Percentiles rank a stretch among this genome's conserved stretches.
These are phyloP conservation scores for Cynodonichthys magdalenae DNA, from an alignment of 2,797 vertebrate species.

Conservation along the genomic window DNA sequence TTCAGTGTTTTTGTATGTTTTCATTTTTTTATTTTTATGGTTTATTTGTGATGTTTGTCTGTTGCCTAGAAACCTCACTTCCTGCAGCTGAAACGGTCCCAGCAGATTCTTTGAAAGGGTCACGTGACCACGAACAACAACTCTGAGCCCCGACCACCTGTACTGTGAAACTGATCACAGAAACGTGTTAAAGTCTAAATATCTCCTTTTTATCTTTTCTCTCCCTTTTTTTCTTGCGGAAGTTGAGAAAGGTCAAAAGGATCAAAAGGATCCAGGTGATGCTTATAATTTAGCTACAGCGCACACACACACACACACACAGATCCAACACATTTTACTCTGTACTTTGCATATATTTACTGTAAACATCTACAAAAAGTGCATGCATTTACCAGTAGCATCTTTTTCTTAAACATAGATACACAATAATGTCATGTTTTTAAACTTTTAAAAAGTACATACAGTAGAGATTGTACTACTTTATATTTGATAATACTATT, in stretches of 20 bases:
- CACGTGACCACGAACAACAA: slow-evolving; percentile 55
- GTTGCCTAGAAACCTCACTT: slow-evolving; percentile 62
- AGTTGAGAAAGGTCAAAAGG: slow-evolving; percentile 93
- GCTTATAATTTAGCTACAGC: slow-evolving; percentile 84
- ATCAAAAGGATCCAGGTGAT: slow-evolving; percentile 99
- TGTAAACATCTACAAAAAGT: slow-evolving; percentile 26
- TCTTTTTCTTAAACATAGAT: slow-evolving; percentile 25
- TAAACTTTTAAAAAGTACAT: slow-evolving; percentile 15
- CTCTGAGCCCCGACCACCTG: slow-evolving; percentile 1
- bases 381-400: slow-evolving; percentile 46
- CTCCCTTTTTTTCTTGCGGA: slow-evolving; percentile 76
- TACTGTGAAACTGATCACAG: slow-evolving; percentile 55
- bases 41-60: slow-evolving; percentile 71
- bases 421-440: slow-evolving; percentile 58
- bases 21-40: slow-evolving; percentile 29
- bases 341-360: background rate
- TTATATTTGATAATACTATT: slow-evolving; percentile 27
- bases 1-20: slow-evolving; percentile 67
- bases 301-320: slow-evolving; percentile 43
- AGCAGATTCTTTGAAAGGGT: slow-evolving; percentile 67
- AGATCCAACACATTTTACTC: slow-evolving; percentile 12
- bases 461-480: slow-evolving; percentile 71
- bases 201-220: slow-evolving; percentile 94
- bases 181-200: slow-evolving; percentile 87
- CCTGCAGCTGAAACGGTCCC: slow-evolving; percentile 62